Evolutionary conservation across 2,888 invertebrate genomes (phyloP).

Genomic region (Chymomyza fuscimana): DNA sequence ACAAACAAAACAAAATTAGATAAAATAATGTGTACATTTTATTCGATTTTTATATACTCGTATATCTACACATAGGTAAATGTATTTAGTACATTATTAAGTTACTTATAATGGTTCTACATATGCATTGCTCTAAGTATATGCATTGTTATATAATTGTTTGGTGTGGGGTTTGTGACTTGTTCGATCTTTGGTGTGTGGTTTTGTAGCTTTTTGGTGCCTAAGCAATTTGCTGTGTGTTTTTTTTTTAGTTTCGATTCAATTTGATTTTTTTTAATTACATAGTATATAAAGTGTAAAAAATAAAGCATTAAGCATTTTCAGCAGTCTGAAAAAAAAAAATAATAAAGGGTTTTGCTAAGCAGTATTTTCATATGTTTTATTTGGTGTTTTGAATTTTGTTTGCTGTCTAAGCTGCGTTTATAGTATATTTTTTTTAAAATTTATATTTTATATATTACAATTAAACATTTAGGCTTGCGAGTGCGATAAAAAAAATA

Average conservation of each 20-base stretch:
- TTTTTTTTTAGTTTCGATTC: slow-evolving; percentile 31
- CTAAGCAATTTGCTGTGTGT: slow-evolving; percentile 72
- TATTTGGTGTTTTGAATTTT: background rate
- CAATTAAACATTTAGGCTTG: slow-evolving; percentile 3
- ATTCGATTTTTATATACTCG: background rate
- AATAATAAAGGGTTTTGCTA: background rate
- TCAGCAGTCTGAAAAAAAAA: background rate
- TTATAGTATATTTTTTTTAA: too few relatives aligned
- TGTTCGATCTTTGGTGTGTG: slow-evolving; percentile 50
- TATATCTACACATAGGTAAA: background rate
- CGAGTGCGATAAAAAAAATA: background rate
- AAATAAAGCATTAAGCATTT: slow-evolving; percentile 40
- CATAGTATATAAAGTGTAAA: slow-evolving; percentile 28
- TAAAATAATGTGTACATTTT: too few relatives aligned
- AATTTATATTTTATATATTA: slow-evolving; percentile 3
- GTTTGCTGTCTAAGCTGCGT: background rate
- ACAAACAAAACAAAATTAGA: background rate
- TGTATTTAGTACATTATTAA: background rate
- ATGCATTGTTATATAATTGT: slow-evolving; percentile 35
- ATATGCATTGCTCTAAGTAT: too few relatives aligned
- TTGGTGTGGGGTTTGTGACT: slow-evolving; percentile 40
- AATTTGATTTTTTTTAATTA: slow-evolving; percentile 23
- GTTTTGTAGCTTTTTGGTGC: slow-evolving; percentile 73
- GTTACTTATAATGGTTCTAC: slow-evolving; percentile 2
- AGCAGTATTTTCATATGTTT: background rate